These are phyloP conservation scores for Palythoa grandiflora DNA, from an alignment of 92 coral and sea anemone genomes.

Conservation along the genomic window DNA sequence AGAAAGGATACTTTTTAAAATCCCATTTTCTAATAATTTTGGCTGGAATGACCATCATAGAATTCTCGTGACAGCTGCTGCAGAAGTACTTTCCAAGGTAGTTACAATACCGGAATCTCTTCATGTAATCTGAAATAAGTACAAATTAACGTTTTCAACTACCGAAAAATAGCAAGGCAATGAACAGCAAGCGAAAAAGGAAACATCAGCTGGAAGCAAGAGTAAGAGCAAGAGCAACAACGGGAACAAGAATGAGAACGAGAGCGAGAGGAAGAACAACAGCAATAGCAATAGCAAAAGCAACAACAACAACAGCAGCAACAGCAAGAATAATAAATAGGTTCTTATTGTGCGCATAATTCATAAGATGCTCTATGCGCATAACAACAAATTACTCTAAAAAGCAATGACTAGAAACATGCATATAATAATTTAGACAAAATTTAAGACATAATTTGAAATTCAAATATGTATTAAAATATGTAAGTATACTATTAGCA, in stretches of 20 bases:
- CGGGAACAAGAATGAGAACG: background rate
- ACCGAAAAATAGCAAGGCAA: background rate
- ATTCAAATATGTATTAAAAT: too few relatives aligned
- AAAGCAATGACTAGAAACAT: too few relatives aligned
- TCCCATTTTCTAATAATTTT: constrained; percentile 93
- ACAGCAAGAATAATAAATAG: background rate
- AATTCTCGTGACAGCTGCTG: constrained; percentile 89
- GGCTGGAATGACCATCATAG: constrained; percentile 86
- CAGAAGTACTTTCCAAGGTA: constrained; percentile 97
- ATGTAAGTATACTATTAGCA: too few relatives aligned
- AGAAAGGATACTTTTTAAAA: constrained; percentile 97
- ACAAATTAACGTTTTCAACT: background rate
- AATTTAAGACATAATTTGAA: too few relatives aligned
- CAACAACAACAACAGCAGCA: background rate
- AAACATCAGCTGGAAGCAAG: background rate
- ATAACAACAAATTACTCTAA: too few relatives aligned
- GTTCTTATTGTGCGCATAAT: too few relatives aligned
- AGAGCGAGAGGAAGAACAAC: background rate
- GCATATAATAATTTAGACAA: too few relatives aligned
- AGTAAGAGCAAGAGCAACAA: background rate
- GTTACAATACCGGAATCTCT: constrained; percentile 96
- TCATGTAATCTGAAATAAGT: constrained; percentile 83
- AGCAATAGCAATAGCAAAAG: background rate
- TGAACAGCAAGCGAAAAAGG: too few relatives aligned
- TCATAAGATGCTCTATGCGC: too few relatives aligned